Percentiles rank a stretch among this genome's conserved stretches.
Evolutionary conservation across 2,888 invertebrate genomes (phyloP).

Genomic region (Calameuta filiformis): DNA sequence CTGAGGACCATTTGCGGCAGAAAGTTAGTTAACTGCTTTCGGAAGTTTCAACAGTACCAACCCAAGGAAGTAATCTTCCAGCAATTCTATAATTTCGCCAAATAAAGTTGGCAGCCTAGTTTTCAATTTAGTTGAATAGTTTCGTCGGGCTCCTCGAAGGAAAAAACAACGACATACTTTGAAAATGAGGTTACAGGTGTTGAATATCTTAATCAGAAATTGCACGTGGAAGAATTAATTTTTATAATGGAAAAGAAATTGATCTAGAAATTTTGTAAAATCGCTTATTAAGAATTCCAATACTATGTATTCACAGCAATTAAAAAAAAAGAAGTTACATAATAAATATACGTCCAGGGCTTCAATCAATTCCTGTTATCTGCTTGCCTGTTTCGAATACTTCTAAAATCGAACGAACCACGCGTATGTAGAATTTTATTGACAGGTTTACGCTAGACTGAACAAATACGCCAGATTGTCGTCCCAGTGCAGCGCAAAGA

Average conservation of each 20-base stretch:
- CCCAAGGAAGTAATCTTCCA: slow-evolving; percentile 51
- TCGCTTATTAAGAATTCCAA: not conserved
- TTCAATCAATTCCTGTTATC: slow-evolving; percentile 14
- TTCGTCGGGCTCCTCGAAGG: slow-evolving; percentile 22
- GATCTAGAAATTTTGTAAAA: not conserved
- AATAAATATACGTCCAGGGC: not conserved
- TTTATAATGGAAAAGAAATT: not conserved
- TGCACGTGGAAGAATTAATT: not conserved
- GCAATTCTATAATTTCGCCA: slow-evolving; percentile 48
- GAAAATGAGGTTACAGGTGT: not conserved
- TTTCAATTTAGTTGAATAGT: slow-evolving; percentile 49
- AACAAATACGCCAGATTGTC: slow-evolving; percentile 19
- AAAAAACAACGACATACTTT: not conserved
- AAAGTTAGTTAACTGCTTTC: slow-evolving; percentile 51
- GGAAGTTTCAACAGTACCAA: slow-evolving; percentile 51
- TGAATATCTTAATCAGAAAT: not conserved
- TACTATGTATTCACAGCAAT: not conserved
- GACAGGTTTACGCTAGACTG: slow-evolving; percentile 32
- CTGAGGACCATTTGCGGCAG: slow-evolving; percentile 44
- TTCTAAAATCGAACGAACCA: not conserved
- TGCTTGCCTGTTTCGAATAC: not conserved
- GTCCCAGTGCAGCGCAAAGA: too few relatives aligned
- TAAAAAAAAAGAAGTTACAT: too few relatives aligned
- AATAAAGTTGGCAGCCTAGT: slow-evolving; percentile 56
- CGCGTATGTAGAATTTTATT: not conserved